Base-by-base conservation (phyloP, 2,888 invertebrate genomes). In the Venusia cambrica region DNA sequence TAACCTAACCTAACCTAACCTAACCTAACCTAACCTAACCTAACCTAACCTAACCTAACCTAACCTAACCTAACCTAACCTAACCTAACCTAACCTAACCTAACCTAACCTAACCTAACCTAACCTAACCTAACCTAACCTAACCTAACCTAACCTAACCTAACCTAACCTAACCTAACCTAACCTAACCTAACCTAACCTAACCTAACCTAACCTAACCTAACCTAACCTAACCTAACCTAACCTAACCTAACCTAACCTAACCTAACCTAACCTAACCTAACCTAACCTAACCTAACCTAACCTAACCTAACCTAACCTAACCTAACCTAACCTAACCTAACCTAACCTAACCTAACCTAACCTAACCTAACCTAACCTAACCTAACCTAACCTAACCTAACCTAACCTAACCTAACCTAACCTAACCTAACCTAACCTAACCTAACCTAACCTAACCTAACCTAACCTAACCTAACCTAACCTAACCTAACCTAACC, bases 401-500 rank as follows among this genome's bases (percentile, higher is more conserved):
- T 22, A 22, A 22, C 22, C 22, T 22, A 22, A 22, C 22, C 22
- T 29, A 29, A 29, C 29, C 29, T 29, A 19, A 29, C 29, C 18
- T 29, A 19, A 18, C 18, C n/a, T n/a, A 16, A 16, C 29, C 18
- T 18, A 29, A 29, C 29, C 29, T 29, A 29, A 29, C 29, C 29
- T 29, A 29, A 29, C 29, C 29, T 29, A 29, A 29, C 29, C 29
- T 29, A 29, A 29, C 29, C 29, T 29, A 29, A 29, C 29, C 29
- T 29, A 29, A 29, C n/a, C n/a, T 36, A 36, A 36, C 36, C 18
- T 18, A 18, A 18, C 18, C 18, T 18, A 18, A 18, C 36, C n/a
- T 36, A 36, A 36, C 34, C 36, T 36, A 36, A 36, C 36, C 36
- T 36, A 36, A 36, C 36, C 36, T 36, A 36, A 36, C 36, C 36